A percentile compares a stretch with the other conserved stretches of the same genome.
Conservation (phyloP, 2,888 invertebrate genomes). For the Acleris emargana region DNA sequence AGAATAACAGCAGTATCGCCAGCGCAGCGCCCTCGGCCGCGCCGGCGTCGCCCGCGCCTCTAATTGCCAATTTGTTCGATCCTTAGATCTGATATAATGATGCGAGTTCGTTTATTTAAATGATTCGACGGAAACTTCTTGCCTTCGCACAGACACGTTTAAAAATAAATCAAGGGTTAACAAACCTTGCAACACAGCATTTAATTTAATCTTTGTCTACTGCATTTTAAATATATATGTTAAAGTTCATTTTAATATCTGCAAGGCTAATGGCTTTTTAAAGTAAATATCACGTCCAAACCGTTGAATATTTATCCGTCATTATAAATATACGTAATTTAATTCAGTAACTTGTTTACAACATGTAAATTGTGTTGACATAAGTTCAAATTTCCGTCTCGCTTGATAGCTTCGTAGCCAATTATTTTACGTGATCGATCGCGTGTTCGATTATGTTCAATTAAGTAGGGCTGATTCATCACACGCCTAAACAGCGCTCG, state of each 20-base stretch:
- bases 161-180: constrained; percentile 60
- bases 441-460: constrained; percentile 24
- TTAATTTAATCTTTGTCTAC: constrained; percentile 8
- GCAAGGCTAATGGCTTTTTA: constrained; percentile 32
- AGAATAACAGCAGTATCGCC: constrained; percentile 37
- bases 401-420: constrained; percentile 23
- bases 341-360: constrained; percentile 32
- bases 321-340: constrained; percentile 32
- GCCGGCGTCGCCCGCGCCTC: constrained; percentile 61
- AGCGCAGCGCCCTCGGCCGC: constrained; percentile 48
- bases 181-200: constrained; percentile 48
- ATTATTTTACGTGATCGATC: constrained; percentile 32
- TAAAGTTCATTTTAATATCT: constrained; percentile 43
- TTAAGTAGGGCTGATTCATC: constrained; percentile 29
- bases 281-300: constrained; percentile 26
- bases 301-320: constrained; percentile 32
- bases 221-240: constrained; percentile 39
- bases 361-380: constrained; percentile 35
- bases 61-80: constrained; percentile 84
- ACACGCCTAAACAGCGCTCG: not conserved
- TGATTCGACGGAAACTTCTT: constrained; percentile 79
- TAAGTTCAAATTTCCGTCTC: constrained; percentile 33
- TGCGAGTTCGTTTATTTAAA: constrained; percentile 82
- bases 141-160: constrained; percentile 49
- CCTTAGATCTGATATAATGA: constrained; percentile 82